Evolutionary conservation across 2,113 vertebrate species (phyloP).

Genomic region (Silurus meridionalis): DNA sequence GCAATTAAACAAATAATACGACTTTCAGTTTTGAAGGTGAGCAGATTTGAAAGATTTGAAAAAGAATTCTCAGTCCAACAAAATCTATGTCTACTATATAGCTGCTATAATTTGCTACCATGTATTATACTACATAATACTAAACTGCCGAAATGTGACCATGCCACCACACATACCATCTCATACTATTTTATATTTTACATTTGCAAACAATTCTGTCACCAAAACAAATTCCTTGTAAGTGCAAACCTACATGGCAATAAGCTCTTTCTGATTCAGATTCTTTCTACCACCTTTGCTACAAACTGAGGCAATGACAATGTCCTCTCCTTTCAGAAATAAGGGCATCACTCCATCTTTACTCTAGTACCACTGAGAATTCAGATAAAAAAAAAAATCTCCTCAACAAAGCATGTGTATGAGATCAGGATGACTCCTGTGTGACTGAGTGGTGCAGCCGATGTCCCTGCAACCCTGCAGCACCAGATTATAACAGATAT

Average conservation of each 20-base stretch:
- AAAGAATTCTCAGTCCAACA: neutral
- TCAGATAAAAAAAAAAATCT: neutral
- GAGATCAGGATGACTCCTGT: slow-evolving; percentile 41
- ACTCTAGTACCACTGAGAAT: neutral
- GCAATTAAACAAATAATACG: neutral
- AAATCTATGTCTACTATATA: neutral
- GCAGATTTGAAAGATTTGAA: neutral
- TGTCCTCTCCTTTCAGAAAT: neutral
- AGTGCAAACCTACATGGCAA: too few species aligned
- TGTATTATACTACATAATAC: neutral
- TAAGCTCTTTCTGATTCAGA: too few species aligned
- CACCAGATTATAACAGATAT: slow-evolving; percentile 37
- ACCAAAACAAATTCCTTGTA: too few species aligned
- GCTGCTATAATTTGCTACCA: neutral
- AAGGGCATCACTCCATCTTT: neutral
- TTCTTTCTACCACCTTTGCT: neutral
- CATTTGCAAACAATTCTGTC: too few species aligned
- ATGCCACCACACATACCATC: neutral
- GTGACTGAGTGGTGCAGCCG: slow-evolving; percentile 17
- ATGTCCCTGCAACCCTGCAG: slow-evolving; percentile 38
- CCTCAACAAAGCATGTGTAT: slow-evolving; percentile 25
- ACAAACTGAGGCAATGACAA: neutral
- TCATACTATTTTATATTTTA: too few species aligned
- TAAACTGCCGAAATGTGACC: neutral
- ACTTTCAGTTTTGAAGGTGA: neutral